Base-by-base conservation (phyloP, 2,113 vertebrate species). In the Telmatochromis brachygnathus region DNA sequence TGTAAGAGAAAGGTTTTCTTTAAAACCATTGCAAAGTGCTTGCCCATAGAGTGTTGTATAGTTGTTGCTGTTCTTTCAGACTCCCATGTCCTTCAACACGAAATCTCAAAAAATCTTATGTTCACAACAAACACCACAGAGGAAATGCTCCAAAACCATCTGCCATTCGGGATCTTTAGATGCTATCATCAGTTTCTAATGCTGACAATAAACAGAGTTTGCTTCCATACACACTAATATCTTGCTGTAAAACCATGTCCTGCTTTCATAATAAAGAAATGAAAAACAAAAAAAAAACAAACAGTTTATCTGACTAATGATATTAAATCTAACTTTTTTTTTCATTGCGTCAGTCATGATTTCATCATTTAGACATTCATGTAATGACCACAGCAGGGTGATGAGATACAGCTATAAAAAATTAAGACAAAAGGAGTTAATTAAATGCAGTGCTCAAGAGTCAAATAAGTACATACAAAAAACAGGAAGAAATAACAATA, bases 81-180 rank as follows among this genome's bases (percentile, higher is more conserved):
- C 33, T 68, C 33, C 33, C 60, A 2, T 68, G 33, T 21, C 60
- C 60, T 37, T 65, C 33, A 37, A 37, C 60, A 68, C 4, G 1
- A 68, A 68, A 37, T 68, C 45, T 30, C 12, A n/a, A 45, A 28
- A 8, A 15, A 49, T 79, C 21, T 21, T 75, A 45, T 80, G 21
- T 79, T 53, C 11, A 80, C 56, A 13, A 30, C 77, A 85, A 85
- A 85, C 56, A 54, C 2, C 4, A 28, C 68, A 30, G 12, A 35
- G 28, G 21, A 62, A 26, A 3, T 15, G n/a, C 49, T 83, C n/a
- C 11, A 49, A 53, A 45, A n/a, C 81, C 45, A 68, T 5, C 10
- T 26, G 60, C 21, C 51, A 58, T 9, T 53, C 3, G 4, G 42
- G 19, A 60, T 30, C 28, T 28, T 77, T 26, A 0, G 42, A 85